Conservation (phyloP, 2,888 invertebrate species). For the Acleris sparsana region DNA sequence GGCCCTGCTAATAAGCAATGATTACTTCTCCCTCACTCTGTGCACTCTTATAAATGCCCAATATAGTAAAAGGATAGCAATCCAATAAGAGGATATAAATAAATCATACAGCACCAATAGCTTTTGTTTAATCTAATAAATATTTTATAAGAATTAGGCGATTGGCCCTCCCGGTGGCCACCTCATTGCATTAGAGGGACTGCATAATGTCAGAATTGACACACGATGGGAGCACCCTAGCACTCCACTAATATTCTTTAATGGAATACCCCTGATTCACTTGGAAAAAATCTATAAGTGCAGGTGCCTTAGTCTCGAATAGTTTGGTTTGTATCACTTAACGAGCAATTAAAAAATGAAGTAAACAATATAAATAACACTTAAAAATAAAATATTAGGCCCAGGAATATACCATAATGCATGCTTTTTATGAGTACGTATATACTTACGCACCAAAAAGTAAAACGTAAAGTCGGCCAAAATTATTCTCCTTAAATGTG, state of each 20-base stretch:
- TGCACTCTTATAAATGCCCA: slow-evolving; percentile 41
- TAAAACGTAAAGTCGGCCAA: background rate
- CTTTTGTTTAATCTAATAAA: slow-evolving; percentile 81
- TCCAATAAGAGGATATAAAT: slow-evolving; percentile 77
- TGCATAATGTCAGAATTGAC: slow-evolving; percentile 74
- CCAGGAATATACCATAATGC: too few species aligned
- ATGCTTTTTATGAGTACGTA: too few species aligned
- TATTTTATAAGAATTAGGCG: slow-evolving; percentile 82
- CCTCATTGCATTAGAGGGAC: slow-evolving; percentile 72
- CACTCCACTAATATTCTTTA: slow-evolving; percentile 46
- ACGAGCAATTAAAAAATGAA: too few species aligned
- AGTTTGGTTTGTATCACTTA: too few species aligned
- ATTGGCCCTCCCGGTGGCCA: slow-evolving; percentile 63
- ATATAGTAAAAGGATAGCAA: slow-evolving; percentile 63
- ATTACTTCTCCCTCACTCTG: too few species aligned
- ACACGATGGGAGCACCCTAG: slow-evolving; percentile 44
- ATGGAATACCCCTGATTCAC: slow-evolving; percentile 42
- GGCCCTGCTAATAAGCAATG: too few species aligned
- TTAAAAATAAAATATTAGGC: too few species aligned
- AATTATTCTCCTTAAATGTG: background rate
- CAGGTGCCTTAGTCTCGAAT: background rate
- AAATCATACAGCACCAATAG: slow-evolving; percentile 74
- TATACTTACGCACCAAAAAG: too few species aligned
- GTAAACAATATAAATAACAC: too few species aligned
- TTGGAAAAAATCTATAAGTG: background rate